Conservation (phyloP, 2,888 invertebrate genomes). For the Dicyrtomina minuta region DNA sequence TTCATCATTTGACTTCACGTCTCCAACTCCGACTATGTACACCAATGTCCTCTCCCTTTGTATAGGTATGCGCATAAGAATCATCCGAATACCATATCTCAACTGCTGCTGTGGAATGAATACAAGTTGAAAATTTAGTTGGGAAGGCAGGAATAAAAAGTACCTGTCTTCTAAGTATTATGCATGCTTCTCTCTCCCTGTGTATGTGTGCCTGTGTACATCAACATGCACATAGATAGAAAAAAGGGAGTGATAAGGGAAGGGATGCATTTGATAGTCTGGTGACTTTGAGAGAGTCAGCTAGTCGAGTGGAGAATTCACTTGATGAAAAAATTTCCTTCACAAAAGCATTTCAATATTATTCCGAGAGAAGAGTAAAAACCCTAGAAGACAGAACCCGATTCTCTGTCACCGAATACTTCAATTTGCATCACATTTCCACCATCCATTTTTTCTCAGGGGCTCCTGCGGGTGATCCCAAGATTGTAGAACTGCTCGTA, state of each 20-base stretch:
- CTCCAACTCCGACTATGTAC: too few species aligned
- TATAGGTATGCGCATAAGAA: too few species aligned
- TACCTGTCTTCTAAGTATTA: conserved; percentile 18
- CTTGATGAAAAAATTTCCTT: conserved; percentile 45
- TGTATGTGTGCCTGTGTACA: not conserved
- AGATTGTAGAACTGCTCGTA: not conserved
- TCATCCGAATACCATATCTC: too few species aligned
- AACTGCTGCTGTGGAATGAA: too few species aligned
- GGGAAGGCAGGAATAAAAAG: conserved; percentile 17
- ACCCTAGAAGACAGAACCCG: conserved; percentile 33
- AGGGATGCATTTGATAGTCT: conserved; percentile 27
- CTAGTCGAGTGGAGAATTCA: conserved; percentile 34
- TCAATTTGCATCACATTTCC: conserved; percentile 45
- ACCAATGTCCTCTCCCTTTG: too few species aligned
- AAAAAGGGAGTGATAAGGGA: conserved; percentile 22
- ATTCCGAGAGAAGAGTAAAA: conserved; percentile 31
- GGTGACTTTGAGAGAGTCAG: conserved; percentile 30
- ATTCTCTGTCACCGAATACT: conserved; percentile 40
- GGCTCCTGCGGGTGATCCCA: conserved; percentile 17
- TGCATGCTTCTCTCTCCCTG: not conserved
- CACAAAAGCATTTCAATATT: conserved; percentile 45
- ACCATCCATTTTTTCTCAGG: conserved; percentile 31
- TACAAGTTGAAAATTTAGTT: conserved; percentile 5
- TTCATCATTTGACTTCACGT: too few species aligned
- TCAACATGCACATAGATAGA: not conserved